A percentile compares a stretch with the other conserved stretches of the same genome.
phyloP scores from a whole-genome alignment of 1,140 invertebrate genomes.

The Subanguina moxae region DNA sequence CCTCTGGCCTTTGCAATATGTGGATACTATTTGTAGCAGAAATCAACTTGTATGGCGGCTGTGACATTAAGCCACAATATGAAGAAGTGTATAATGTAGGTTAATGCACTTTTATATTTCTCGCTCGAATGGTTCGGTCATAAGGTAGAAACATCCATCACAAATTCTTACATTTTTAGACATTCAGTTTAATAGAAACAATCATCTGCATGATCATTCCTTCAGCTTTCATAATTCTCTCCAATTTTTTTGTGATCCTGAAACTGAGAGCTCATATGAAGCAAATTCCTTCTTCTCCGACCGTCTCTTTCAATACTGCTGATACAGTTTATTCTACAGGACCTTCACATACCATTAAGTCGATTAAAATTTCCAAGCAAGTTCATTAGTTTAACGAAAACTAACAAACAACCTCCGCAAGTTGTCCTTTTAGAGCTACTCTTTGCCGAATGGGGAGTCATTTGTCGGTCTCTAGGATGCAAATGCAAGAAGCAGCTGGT shows the following conservation, averaged over 20 bases:
- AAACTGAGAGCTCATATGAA: conserved; percentile 51
- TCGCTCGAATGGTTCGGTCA: too few relatives aligned
- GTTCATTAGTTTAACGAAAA: conserved; percentile 2
- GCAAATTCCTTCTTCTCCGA: conserved; percentile 44
- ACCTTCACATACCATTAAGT: conserved; percentile 42
- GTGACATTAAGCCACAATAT: conserved; percentile 52
- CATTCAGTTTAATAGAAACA: conserved; percentile 38
- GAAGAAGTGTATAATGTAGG: conserved; percentile 42
- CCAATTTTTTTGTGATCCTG: conserved; percentile 49
- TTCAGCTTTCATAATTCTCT: conserved; percentile 46
- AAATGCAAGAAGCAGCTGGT: conserved; percentile 21
- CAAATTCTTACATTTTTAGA: too few relatives aligned
- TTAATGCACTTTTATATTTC: conserved; percentile 1
- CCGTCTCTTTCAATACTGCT: conserved; percentile 54
- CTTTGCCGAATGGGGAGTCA: conserved; percentile 33
- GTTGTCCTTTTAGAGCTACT: conserved; percentile 38
- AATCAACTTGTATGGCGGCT: conserved; percentile 40
- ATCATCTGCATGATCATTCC: conserved; percentile 52
- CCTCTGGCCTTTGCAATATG: conserved; percentile 45
- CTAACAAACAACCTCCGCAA: not conserved
- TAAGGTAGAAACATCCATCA: too few relatives aligned
- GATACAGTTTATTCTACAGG: conserved; percentile 51
- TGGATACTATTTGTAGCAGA: conserved; percentile 55
- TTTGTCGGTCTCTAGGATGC: conserved; percentile 15
- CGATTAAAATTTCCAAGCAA: conserved; percentile 45